Base-by-base conservation (phyloP, 2,888 invertebrate genomes). In the Sarcophaga caerulescens region DNA sequence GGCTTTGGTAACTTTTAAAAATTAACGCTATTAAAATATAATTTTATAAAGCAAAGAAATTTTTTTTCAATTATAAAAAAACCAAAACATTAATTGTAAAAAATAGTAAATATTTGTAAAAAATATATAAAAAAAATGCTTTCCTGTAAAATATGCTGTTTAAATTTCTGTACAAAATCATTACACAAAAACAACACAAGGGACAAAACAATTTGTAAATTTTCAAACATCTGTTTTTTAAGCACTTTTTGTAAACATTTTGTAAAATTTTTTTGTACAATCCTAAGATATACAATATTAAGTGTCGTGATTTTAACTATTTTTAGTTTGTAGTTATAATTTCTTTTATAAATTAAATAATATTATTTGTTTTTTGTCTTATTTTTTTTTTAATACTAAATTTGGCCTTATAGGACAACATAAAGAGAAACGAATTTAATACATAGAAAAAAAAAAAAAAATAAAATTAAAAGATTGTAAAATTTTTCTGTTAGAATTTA, bases 81-180 rank as follows among this genome's bases (percentile, higher is more conserved):
- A 70, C 14, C 57, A 81, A 47, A 70, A 21, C 17, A 68, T 52
- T 70, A 76, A 71, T 65, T 76, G 76, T 76, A 85, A 85, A 84
- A 83, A 81, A 85, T 79, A 83, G 79, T 79, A 85, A 85, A 85
- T 85, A 82, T 82, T 80, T 85, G 85, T 85, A 85, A 52, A 85
- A 85, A 75, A 81, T 74, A 17, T 14, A 66, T 21, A 73, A 71
- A 74, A 78, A 74, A 78, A 81, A 83, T 69, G 82, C 80, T 85
- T 85, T 83, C 80, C 68, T 85, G 85, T 85, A 85, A 85, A 80
- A 83, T 85, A 83, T 82, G 76, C 85, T 77, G 63, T 79, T 60
- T 65, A 62, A 66, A 85, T 66, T 85, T 75, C 79, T 79, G 70
- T 82, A 85, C 66, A 85, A 82, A 82, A 70, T 52, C 65, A 62